Percentiles rank a stretch among this genome's conserved stretches.
These are phyloP conservation scores for Amphipyra berbera DNA, from an alignment of 2,888 invertebrate species.

Conservation along the genomic window DNA sequence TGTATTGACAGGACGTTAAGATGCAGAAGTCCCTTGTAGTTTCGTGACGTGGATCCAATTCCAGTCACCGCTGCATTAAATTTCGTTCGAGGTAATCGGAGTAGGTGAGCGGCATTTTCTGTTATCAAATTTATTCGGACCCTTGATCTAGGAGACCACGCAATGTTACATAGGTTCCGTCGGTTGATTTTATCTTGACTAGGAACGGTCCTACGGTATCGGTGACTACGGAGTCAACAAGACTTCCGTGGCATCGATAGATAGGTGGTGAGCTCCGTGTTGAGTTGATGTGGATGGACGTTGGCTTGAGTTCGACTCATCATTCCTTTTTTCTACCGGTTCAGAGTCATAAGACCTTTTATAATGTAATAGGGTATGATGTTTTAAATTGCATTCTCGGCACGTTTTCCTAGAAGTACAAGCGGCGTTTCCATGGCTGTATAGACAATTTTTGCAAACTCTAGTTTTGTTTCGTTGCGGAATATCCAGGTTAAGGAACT, in stretches of 20 bases:
- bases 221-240: conserved; percentile 16
- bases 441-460: conserved; percentile 19
- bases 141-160: conserved; percentile 20
- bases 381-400: conserved; percentile 13
- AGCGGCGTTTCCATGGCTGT: conserved; percentile 11
- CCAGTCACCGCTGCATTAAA: conserved; percentile 10
- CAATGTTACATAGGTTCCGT: conserved; percentile 9
- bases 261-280: conserved; percentile 8
- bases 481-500: conserved; percentile 10
- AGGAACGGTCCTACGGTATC: too few species aligned
- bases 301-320: not conserved
- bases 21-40: conserved; percentile 9
- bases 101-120: conserved; percentile 18
- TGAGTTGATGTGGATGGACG: conserved; percentile 4
- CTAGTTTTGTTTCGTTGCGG: conserved; percentile 6
- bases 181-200: conserved; percentile 2
- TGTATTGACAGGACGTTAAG: conserved; percentile 6
- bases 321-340: not conserved
- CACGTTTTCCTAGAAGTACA: conserved; percentile 14
- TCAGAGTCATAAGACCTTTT: not conserved
- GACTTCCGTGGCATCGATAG: conserved; percentile 6
- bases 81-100: conserved; percentile 3
- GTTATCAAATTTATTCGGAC: conserved; percentile 15
- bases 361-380: conserved; percentile 16
- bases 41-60: conserved; percentile 8